These are phyloP conservation scores for Prostheceraeus crozeri DNA, from an alignment of 2,888 invertebrate species.

Conservation along the genomic window DNA sequence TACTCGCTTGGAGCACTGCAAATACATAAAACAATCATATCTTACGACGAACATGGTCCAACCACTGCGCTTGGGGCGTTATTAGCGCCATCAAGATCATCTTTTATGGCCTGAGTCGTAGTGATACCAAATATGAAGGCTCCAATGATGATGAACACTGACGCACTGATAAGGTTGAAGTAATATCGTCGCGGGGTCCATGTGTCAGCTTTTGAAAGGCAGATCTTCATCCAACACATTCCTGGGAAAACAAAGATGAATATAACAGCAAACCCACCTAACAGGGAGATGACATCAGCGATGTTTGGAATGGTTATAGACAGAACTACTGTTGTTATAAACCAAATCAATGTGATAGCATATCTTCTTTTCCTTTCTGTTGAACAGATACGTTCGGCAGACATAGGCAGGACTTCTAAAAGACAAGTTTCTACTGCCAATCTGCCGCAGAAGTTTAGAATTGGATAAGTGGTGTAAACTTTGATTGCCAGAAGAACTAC, in stretches of 20 bases:
- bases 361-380: constrained; percentile 55
- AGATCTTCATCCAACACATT: too few species aligned
- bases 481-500: constrained; percentile 57
- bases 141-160: too few species aligned
- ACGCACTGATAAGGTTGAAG: too few species aligned
- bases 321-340: constrained; percentile 58
- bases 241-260: constrained; percentile 62
- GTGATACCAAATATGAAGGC: too few species aligned
- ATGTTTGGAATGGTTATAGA: constrained; percentile 63
- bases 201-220: too few species aligned
- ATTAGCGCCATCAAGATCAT: too few species aligned
- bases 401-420: constrained; percentile 46
- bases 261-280: constrained; percentile 63
- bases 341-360: constrained; percentile 60
- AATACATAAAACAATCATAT: too few species aligned
- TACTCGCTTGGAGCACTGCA: too few species aligned
- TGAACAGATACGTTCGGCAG: constrained; percentile 42
- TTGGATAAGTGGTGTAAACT: constrained; percentile 62
- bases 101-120: too few species aligned
- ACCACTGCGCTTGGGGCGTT: too few species aligned
- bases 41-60: too few species aligned
- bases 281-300: constrained; percentile 61
- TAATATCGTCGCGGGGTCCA: too few species aligned
- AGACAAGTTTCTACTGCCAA: constrained; percentile 53
- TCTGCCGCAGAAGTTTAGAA: constrained; percentile 62